Conservation (phyloP, 2,113 vertebrate species). For the Uria aalge region DNA sequence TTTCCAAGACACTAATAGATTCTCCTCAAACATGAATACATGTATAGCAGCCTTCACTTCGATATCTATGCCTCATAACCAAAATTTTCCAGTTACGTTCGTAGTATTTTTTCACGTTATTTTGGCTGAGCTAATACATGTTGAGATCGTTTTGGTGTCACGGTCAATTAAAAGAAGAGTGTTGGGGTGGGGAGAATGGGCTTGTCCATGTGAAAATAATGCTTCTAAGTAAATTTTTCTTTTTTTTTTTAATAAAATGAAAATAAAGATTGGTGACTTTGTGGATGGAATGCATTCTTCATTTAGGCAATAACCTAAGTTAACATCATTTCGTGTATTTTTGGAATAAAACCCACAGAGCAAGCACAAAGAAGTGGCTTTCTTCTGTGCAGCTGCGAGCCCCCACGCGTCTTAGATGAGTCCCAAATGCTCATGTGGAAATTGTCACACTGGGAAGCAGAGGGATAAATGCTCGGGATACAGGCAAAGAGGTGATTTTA, state of each 20-base stretch:
- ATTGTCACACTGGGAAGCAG: not conserved
- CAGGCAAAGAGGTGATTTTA: not conserved
- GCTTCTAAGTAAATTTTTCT: not conserved
- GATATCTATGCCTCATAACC: not conserved
- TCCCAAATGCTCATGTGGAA: accelerated
- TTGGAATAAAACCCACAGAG: not conserved
- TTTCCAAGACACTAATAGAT: not conserved
- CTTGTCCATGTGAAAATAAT: not conserved
- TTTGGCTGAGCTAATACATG: not conserved
- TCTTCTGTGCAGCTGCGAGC: not conserved
- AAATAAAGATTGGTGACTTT: not conserved
- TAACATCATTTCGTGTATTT: not conserved
- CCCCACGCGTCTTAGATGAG: not conserved
- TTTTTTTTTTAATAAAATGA: not conserved
- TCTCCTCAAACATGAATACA: not conserved
- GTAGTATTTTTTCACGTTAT: not conserved
- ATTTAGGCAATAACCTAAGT: not conserved
- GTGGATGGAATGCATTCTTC: not conserved
- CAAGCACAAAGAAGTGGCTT: not conserved
- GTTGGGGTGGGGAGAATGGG: not conserved
- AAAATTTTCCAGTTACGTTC: not conserved
- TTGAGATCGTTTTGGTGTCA: not conserved
- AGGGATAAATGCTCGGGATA: not conserved
- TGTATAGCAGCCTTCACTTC: not conserved
- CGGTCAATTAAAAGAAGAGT: not conserved